phyloP scores from a whole-genome alignment of 2,888 invertebrate species.

The Ephialtes manifestator region DNA sequence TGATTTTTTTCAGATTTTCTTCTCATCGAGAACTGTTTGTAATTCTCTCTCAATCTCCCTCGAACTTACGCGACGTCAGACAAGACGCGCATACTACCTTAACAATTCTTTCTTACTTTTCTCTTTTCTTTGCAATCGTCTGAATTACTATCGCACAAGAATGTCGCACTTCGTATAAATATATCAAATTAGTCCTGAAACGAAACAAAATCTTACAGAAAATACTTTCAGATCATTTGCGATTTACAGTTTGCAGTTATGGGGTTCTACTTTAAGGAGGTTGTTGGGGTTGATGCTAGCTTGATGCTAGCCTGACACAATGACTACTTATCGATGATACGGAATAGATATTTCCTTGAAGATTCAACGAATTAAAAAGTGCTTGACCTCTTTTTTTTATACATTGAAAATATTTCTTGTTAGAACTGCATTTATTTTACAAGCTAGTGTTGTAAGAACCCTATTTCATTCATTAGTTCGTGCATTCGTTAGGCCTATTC shows the following conservation, averaged over 20 bases:
- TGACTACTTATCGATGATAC: too few species aligned
- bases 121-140: neutral
- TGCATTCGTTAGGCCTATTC: slow-evolving; percentile 20
- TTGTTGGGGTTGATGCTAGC: too few species aligned
- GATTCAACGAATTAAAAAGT: neutral
- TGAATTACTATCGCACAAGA: neutral
- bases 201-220: neutral
- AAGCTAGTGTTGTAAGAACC: neutral
- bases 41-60: too few species aligned
- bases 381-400: too few species aligned
- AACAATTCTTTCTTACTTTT: neutral
- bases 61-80: too few species aligned
- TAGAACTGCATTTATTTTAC: neutral
- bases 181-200: neutral
- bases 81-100: too few species aligned
- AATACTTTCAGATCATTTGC: too few species aligned
- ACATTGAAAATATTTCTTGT: neutral
- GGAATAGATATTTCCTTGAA: neutral
- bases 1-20: too few species aligned
- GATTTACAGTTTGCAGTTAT: too few species aligned
- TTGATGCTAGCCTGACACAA: too few species aligned
- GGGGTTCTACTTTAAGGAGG: too few species aligned
- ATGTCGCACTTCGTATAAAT: neutral
- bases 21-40: too few species aligned
- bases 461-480: neutral